A percentile compares a stretch with the other conserved stretches of the same genome.
These are phyloP conservation scores for Gymnoscopelus microlampas DNA, from an alignment of 2,797 vertebrate genomes.

Conservation along the genomic window DNA sequence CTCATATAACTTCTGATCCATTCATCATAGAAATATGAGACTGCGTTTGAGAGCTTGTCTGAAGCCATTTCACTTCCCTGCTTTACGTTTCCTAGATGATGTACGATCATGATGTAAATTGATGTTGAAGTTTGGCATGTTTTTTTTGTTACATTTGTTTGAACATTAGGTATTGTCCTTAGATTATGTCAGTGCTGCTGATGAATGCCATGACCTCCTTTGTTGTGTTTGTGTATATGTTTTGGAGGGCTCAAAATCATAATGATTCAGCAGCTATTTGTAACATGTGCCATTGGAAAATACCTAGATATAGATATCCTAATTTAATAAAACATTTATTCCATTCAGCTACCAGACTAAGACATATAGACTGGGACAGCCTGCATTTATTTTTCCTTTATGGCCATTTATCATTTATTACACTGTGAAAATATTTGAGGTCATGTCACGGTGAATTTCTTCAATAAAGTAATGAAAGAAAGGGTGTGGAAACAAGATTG, in stretches of 20 bases:
- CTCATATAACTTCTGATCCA: too few relatives aligned
- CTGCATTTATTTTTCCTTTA: constrained; percentile 9
- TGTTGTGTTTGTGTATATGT: neutral
- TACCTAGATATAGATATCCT: constrained; percentile 16
- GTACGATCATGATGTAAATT: too few relatives aligned
- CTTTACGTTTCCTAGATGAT: too few relatives aligned
- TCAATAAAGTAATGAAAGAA: neutral
- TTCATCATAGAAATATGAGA: too few relatives aligned
- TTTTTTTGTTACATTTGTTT: neutral
- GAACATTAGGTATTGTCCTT: neutral
- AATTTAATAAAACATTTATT: too few relatives aligned
- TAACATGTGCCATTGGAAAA: neutral
- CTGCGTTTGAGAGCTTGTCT: too few relatives aligned
- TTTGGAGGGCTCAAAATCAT: constrained; percentile 1
- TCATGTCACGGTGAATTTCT: constrained; percentile 18
- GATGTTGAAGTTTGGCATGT: constrained; percentile 5
- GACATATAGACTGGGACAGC: neutral
- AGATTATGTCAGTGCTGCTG: neutral
- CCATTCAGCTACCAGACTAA: constrained; percentile 10
- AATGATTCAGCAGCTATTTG: neutral
- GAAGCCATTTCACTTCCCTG: too few relatives aligned
- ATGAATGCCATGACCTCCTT: neutral
- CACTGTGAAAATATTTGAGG: constrained; percentile 2
- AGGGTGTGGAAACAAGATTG: neutral
- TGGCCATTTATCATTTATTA: neutral